Percentiles rank a stretch among this genome's conserved stretches.
Conservation (phyloP, 2,888 invertebrate species). For the Dasysyrphus albostriatus region DNA sequence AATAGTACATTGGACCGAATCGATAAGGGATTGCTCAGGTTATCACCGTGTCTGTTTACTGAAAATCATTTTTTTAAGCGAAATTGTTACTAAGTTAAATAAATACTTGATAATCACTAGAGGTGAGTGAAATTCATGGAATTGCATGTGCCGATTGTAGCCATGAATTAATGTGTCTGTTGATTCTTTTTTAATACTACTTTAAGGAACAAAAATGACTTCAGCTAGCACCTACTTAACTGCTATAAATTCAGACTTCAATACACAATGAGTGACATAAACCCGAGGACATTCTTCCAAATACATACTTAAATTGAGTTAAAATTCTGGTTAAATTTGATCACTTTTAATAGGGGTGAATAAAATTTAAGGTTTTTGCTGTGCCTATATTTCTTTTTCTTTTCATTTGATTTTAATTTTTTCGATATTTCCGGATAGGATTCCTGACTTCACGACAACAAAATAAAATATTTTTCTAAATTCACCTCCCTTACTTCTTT, state of each 20-base stretch:
- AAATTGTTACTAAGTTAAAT: slow-evolving; percentile 8
- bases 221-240: too few species aligned
- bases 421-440: too few species aligned
- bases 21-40: slow-evolving; percentile 25
- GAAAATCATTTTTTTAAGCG: neutral
- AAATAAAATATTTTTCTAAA: too few species aligned
- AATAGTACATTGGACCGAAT: slow-evolving; percentile 10
- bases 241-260: too few species aligned
- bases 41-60: slow-evolving; percentile 15
- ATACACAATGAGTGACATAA: too few species aligned
- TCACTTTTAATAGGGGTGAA: too few species aligned
- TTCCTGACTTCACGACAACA: too few species aligned
- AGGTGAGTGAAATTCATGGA: slow-evolving; percentile 2
- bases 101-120: slow-evolving; percentile 2
- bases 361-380: too few species aligned
- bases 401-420: too few species aligned
- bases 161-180: neutral
- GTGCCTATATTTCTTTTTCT: too few species aligned
- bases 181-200: neutral
- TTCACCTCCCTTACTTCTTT: too few species aligned
- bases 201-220: neutral
- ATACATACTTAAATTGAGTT: neutral
- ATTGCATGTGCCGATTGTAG: neutral
- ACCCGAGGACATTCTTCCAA: neutral
- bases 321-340: too few species aligned